A percentile compares a stretch with the other conserved stretches of the same genome.
These are phyloP conservation scores for Papilio demoleus DNA, from an alignment of 2,888 invertebrate genomes.

Conservation along the genomic window DNA sequence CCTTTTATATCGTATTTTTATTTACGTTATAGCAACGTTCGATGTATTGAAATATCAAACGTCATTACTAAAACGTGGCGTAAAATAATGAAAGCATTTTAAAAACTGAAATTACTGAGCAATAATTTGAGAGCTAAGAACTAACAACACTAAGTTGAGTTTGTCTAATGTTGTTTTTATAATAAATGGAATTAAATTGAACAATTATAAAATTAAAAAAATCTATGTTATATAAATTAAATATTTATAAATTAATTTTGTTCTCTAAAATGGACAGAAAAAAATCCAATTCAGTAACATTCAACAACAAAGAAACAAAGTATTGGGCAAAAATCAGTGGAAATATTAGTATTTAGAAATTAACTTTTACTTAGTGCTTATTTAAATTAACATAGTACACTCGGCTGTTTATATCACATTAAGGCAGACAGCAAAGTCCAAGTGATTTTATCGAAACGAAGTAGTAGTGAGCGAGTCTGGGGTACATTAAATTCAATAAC, in stretches of 20 bases:
- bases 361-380: too few species aligned
- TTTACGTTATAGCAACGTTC: slow-evolving; percentile 53
- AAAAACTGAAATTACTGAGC: not conserved
- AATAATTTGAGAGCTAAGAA: not conserved
- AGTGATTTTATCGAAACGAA: slow-evolving; percentile 74
- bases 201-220: not conserved
- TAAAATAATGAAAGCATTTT: slow-evolving; percentile 12
- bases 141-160: not conserved
- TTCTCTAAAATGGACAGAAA: not conserved
- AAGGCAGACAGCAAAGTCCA: slow-evolving; percentile 54
- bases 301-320: not conserved
- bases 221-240: too few species aligned
- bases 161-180: not conserved
- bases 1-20: slow-evolving; percentile 57
- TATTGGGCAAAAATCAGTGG: too few species aligned
- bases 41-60: slow-evolving; percentile 52
- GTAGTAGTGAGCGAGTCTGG: slow-evolving; percentile 69
- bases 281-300: not conserved
- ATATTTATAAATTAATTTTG: too few species aligned
- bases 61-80: slow-evolving; percentile 39
- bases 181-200: not conserved
- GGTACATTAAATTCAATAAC: slow-evolving; percentile 83
- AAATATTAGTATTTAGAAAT: too few species aligned
- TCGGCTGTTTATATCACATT: slow-evolving; percentile 38
- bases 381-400: not conserved